Base-by-base conservation (phyloP, 2,888 invertebrate species). In the Heteropelma amictum region DNA sequence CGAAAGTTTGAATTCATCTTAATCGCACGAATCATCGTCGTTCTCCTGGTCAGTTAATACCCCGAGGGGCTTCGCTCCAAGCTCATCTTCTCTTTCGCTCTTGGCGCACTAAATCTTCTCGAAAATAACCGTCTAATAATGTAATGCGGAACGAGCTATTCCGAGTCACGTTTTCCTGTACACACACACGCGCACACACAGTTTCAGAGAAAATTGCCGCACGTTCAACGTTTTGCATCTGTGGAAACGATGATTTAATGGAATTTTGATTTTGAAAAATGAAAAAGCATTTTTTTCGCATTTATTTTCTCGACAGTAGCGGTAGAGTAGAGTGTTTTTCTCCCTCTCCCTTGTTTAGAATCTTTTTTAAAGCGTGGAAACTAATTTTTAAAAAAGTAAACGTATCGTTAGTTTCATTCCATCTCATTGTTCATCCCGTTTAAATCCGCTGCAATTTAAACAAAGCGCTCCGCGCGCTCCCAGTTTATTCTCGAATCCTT, bases 101-200 rank as follows among this genome's bases (percentile, higher is more conserved):
- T 45, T 23, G 14, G 28, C 42, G 14, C 8, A 42, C 61, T 33
- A 38, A 47, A 45, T 49, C 33, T 47, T 56, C 60, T 80, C 83
- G 78, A 80, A 85, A 86, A 87, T 87, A 87, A 82, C 83, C 84
- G 81, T 84, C 86, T 85, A 86, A 87, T 87, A 88, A 86, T 86
- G 87, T 87, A 87, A 87, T 84, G 86, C 87, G 86, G 87, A 88
- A 88, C 87, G 84, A 86, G 87, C 85, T 84, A 87, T 88, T 88
- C 85, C 83, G 35, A 56, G 58, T 42, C 64, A 45, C 68, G 47
- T 64, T 53, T 53, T 45, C 28, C 49, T n/a, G n/a, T n/a, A n/a
- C n/a, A n/a, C n/a, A n/a, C n/a, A n/a, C n/a, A n/a, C n/a, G n/a
- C n/a, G n/a, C 45, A 23, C 60, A 38, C 38, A 58, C 28, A 38